These are phyloP conservation scores for Argyra leucocephala DNA, from an alignment of 2,888 invertebrate species.

Conservation along the genomic window DNA sequence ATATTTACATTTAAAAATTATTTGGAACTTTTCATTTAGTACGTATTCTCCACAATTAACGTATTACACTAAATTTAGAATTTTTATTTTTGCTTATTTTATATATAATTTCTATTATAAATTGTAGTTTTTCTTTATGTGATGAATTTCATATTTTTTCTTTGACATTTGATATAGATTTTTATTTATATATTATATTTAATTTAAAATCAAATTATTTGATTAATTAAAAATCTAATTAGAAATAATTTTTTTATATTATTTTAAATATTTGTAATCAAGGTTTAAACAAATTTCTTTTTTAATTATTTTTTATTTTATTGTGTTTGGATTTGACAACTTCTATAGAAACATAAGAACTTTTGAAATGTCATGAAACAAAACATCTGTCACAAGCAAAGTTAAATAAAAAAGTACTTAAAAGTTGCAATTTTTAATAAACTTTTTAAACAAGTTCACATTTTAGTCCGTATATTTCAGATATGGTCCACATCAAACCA, in stretches of 20 bases:
- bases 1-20: not conserved
- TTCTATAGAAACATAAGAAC: not conserved
- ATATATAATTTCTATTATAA: not conserved
- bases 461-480: no score
- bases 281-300: not conserved
- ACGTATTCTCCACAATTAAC: not conserved
- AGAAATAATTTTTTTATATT: not conserved
- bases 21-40: not conserved
- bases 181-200: not conserved
- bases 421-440: no score
- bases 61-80: constrained; percentile 6
- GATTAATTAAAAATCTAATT: not conserved
- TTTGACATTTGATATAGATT: not conserved
- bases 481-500: no score
- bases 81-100: constrained; percentile 2
- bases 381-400: no score
- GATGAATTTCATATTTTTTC: not conserved
- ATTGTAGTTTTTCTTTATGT: not conserved
- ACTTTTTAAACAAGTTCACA: no score
- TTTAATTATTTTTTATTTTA: not conserved
- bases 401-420: no score
- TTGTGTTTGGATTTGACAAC: not conserved
- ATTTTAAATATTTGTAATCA: not conserved
- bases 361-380: not conserved
- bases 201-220: not conserved